Evolutionary conservation across 2,113 vertebrate species (phyloP), one percentile per base, ranked within the genome.

Genomic region (Gasterosteus aculeatus): DNA sequence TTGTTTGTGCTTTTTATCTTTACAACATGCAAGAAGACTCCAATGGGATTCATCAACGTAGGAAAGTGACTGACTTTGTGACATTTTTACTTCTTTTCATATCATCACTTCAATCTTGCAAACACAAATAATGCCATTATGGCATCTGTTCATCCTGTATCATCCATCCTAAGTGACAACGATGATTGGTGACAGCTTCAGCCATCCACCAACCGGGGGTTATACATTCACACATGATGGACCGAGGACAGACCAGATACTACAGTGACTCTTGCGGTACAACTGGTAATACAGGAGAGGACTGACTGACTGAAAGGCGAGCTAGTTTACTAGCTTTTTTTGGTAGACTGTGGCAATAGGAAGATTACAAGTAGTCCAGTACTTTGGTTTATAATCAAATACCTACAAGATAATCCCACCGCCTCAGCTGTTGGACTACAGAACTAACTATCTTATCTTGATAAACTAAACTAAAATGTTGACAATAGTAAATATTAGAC

Each of bases 61-160:
- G 87, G 85, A 88, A 89, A 88, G 84, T 69, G 65, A 77, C 76
- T 83, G 80, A 83, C 80, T 84, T 82, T 75, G 82, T 58, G 66
- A 66, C 54, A 57, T 59, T 68, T 44, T 80, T 61, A 58, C 60
- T 84, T 85, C 51, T 81, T 72, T 71, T 56, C 19, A 49, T 73
- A 81, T 78, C 68, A 79, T 71, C 82, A 60, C 80, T 86, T 83
- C 78, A 77, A 73, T 65, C 68, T 72, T 77, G 56, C 38, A 47
- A 73, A 82, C 66, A 77, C 71, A 85, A 83, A 80, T 78, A 77
- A 84, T 72, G 74, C 72, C 78, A 70, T 81, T 49, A 18, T 33
- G 44, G 6, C 74, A 82, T 82, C 67, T 88, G 77, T 53, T 81
- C 41, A 86, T 74, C 33, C 60, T 60, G 41, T 71, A 38, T 38